Evolutionary conservation across 2,797 vertebrate genomes (phyloP), one percentile per base, ranked within the genome.

Genomic region (Loriculus beryllinus): DNA sequence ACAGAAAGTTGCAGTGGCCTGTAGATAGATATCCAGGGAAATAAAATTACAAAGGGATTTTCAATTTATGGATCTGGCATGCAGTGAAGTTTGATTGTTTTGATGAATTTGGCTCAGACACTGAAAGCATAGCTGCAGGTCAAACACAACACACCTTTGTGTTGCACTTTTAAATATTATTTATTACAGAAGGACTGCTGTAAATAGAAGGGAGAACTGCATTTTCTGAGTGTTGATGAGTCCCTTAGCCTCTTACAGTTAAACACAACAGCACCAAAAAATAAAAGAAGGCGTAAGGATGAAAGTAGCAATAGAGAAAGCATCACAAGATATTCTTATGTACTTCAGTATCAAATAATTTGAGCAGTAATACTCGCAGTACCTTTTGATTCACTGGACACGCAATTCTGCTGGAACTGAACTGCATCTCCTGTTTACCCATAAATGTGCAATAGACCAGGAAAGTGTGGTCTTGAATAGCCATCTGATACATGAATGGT

Each of bases 381-480:
- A 83, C 54, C 71, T 97, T 96, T 82, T 93, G 94, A 95, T 97
- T 93, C 83, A 80, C 89, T 29, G 23, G 67, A 37, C 81, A 93
- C 86, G 72, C 91, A 92, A 95, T 94, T 95, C 95, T 82, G 80
- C 92, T 68, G 77, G 74, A 72, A 86, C 57, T 15, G 70, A 91
- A 54, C 78, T 48, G 62, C 63, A 45, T 72, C 95, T 94, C 75
- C 86, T 76, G 51, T 95, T 96, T 81, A 82, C 79, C 40, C 28
- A 17, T 77, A 89, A 81, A 80, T 20, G 65, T 43, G 80, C 78
- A 94, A 67, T 52, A 56, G 71, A 47, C 78, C 86, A 60, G 82
- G 51, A 95, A 96, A 79, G 72, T 1, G 33, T 3, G 2, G 48
- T 90, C 86, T 39, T 67, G 26, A 83, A 64, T 11, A 81, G 29